These are phyloP conservation scores for Nesogale talazaci DNA, from an alignment of 2,113 vertebrate species.

Conservation along the genomic window DNA sequence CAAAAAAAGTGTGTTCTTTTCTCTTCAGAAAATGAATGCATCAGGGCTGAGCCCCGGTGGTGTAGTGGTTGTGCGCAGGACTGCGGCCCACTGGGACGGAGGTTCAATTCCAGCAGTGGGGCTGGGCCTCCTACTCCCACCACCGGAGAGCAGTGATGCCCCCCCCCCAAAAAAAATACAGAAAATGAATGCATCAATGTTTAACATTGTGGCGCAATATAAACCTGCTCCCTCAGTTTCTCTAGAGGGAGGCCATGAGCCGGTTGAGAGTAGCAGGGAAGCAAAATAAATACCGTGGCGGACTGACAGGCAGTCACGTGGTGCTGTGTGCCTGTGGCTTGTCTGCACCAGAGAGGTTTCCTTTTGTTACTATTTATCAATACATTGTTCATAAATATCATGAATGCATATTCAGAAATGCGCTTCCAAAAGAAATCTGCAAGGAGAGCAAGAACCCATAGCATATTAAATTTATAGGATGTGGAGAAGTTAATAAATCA, in stretches of 20 bases:
- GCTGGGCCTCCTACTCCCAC: too few species aligned
- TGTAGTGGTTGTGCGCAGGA: too few species aligned
- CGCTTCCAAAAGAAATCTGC: slow-evolving; percentile 68
- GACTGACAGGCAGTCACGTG: background rate
- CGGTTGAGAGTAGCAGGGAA: slow-evolving; percentile 25
- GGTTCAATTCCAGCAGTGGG: too few species aligned
- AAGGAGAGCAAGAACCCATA: slow-evolving; percentile 60
- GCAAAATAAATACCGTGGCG: slow-evolving; percentile 30
- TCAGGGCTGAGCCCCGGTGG: too few species aligned
- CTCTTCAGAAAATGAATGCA: slow-evolving; percentile 62
- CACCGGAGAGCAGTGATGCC: too few species aligned
- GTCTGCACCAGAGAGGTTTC: slow-evolving; percentile 3
- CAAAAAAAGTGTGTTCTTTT: slow-evolving; percentile 46
- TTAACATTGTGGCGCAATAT: slow-evolving; percentile 32
- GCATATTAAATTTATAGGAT: slow-evolving; percentile 77
- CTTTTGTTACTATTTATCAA: slow-evolving; percentile 50
- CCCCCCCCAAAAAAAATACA: too few species aligned
- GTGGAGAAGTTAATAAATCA: slow-evolving; percentile 74
- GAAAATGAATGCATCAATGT: slow-evolving; percentile 62
- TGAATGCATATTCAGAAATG: slow-evolving; percentile 57
- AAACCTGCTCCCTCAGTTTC: slow-evolving; percentile 46
- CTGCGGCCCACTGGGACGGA: too few species aligned
- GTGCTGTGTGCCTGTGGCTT: background rate
- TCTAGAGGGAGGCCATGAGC: slow-evolving; percentile 43
- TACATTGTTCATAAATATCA: slow-evolving; percentile 57